phyloP scores from a whole-genome alignment of 2,888 invertebrate genomes.

The Sphaerophoria rueppellii region DNA sequence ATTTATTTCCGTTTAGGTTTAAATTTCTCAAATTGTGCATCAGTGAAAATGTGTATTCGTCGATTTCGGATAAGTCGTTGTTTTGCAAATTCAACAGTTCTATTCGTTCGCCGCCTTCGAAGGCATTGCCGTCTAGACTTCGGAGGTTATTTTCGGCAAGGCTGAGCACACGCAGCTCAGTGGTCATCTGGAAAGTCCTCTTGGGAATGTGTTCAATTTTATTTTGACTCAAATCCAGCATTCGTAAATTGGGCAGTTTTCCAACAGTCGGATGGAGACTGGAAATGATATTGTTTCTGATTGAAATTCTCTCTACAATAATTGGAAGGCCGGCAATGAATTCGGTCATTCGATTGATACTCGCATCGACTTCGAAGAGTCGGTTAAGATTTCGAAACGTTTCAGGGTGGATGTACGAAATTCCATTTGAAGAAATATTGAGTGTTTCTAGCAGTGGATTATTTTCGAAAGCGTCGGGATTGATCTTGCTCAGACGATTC shows the following conservation, averaged over 20 bases:
- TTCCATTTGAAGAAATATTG: conserved; percentile 90
- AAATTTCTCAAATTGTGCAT: conserved; percentile 87
- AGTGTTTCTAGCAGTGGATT: conserved; percentile 89
- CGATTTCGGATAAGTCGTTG: conserved; percentile 87
- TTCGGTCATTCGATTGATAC: conserved; percentile 88
- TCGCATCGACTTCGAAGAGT: conserved; percentile 90
- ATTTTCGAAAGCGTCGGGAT: conserved; percentile 88
- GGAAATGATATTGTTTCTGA: conserved; percentile 88
- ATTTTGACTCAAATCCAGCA: conserved; percentile 90
- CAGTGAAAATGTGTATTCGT: conserved; percentile 86
- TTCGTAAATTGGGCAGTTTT: conserved; percentile 88
- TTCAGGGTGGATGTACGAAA: conserved; percentile 88
- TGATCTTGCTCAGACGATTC: conserved; percentile 87
- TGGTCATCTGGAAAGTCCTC: conserved; percentile 86
- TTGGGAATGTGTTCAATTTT: conserved; percentile 87
- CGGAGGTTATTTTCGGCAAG: conserved; percentile 89
- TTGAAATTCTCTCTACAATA: conserved; percentile 89
- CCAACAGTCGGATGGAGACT: conserved; percentile 86
- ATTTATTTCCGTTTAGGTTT: conserved; percentile 89
- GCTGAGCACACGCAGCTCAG: conserved; percentile 87
- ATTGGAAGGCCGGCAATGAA: conserved; percentile 90
- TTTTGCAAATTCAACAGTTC: conserved; percentile 89
- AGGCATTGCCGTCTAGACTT: conserved; percentile 87
- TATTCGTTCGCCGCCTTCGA: conserved; percentile 87
- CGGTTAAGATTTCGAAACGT: conserved; percentile 89